These are phyloP conservation scores for Adelges cooleyi DNA, from an alignment of 1,140 invertebrate species.

Conservation along the genomic window DNA sequence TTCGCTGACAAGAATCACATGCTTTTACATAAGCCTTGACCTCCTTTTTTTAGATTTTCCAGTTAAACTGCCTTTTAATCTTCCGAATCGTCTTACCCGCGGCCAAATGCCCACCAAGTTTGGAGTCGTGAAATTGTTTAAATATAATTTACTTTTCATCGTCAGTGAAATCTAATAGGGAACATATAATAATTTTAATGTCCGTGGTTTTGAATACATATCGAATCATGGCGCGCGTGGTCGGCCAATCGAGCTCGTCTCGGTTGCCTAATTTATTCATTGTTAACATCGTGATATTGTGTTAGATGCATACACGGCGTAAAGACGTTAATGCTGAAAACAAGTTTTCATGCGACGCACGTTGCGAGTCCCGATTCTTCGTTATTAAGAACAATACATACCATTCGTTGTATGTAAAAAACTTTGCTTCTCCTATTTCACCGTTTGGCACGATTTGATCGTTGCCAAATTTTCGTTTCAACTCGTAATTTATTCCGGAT, in stretches of 20 bases:
- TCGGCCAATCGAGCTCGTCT: too few relatives aligned
- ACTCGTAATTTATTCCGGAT: neutral
- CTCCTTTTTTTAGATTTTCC: constrained; percentile 23
- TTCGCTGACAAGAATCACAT: constrained; percentile 24
- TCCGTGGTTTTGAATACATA: neutral
- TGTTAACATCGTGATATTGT: too few relatives aligned
- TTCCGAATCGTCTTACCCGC: neutral
- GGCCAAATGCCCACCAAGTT: constrained; percentile 6
- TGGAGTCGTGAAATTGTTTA: constrained; percentile 17
- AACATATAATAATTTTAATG: neutral
- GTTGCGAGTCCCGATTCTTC: too few relatives aligned
- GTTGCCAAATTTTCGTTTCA: neutral
- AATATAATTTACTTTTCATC: neutral
- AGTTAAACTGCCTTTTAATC: neutral
- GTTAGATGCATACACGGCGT: too few relatives aligned
- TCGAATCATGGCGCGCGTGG: neutral
- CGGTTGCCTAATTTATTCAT: too few relatives aligned
- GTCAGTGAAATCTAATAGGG: too few relatives aligned
- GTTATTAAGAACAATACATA: neutral
- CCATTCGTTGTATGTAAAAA: neutral
- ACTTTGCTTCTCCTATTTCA: neutral
- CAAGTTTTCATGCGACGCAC: neutral
- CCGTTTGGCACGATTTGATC: neutral
- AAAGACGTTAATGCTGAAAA: too few relatives aligned
- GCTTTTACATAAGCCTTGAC: constrained; percentile 20